A percentile compares a stretch with the other conserved stretches of the same genome.
These are phyloP conservation scores for Yoshiicerus persimilis DNA, from an alignment of 1,140 invertebrate species.

Conservation along the genomic window DNA sequence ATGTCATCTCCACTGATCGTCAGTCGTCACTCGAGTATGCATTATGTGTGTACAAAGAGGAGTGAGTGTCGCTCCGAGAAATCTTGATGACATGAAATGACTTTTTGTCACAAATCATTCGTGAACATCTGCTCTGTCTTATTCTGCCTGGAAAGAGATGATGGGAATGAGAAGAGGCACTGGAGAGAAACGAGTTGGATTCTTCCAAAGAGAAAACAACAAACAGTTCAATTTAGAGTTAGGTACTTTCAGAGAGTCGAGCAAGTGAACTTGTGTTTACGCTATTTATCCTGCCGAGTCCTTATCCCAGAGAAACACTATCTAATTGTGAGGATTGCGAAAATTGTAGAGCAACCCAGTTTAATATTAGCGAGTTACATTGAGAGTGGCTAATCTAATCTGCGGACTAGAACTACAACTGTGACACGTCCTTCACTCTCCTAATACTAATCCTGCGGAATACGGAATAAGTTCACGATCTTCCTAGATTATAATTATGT, in stretches of 20 bases:
- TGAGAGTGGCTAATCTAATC: background rate
- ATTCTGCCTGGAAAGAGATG: background rate
- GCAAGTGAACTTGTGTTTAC: background rate
- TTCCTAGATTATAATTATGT: background rate
- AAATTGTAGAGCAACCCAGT: background rate
- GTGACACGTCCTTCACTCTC: background rate
- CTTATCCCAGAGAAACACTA: too few species aligned
- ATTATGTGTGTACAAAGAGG: too few species aligned
- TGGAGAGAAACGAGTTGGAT: background rate
- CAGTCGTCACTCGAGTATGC: background rate
- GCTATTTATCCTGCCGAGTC: too few species aligned
- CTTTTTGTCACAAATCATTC: background rate
- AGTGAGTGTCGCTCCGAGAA: too few species aligned
- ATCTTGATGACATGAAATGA: background rate
- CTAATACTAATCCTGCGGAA: background rate
- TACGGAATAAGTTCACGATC: background rate
- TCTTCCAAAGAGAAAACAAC: background rate
- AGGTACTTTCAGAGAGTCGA: background rate
- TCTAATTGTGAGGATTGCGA: too few species aligned
- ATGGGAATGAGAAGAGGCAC: background rate
- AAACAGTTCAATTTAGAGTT: background rate
- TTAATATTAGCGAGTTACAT: background rate
- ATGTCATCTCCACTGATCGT: background rate
- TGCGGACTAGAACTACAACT: background rate
- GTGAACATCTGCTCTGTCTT: background rate